phyloP scores from a whole-genome alignment of 2,797 vertebrate genomes.

The Astyanax mexicanus region DNA sequence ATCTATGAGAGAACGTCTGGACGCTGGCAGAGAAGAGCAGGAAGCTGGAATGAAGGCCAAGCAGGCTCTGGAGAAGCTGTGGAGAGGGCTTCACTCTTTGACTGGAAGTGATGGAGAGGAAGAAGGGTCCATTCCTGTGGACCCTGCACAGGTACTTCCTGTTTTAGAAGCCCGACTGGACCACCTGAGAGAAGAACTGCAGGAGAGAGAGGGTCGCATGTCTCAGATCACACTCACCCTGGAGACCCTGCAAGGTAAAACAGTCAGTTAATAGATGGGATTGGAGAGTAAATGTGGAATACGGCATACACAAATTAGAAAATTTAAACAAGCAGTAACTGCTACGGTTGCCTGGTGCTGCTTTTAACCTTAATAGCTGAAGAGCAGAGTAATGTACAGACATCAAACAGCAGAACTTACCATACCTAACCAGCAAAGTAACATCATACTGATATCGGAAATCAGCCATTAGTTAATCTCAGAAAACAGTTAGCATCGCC shows the following conservation, averaged over 20 bases:
- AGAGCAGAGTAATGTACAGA: too few species aligned
- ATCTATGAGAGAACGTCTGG: constrained; percentile 52
- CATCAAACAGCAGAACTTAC: too few species aligned
- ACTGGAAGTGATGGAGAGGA: constrained; percentile 53
- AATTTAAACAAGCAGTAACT: too few species aligned
- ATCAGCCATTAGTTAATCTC: too few species aligned
- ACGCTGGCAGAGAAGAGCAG: constrained; percentile 49
- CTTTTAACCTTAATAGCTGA: too few species aligned
- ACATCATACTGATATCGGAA: too few species aligned
- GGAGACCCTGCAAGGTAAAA: constrained; percentile 75
- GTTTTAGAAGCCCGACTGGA: constrained; percentile 68
- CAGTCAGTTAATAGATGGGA: not conserved
- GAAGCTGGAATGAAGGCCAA: constrained; percentile 57
- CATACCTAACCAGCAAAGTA: too few species aligned
- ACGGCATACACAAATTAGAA: too few species aligned
- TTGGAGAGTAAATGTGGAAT: too few species aligned
- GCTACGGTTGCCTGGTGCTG: too few species aligned
- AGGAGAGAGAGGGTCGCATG: constrained; percentile 61
- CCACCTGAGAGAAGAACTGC: constrained; percentile 63
- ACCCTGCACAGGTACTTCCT: constrained; percentile 62
- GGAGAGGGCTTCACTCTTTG: constrained; percentile 69
- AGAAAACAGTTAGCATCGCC: too few species aligned
- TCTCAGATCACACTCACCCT: constrained; percentile 62
- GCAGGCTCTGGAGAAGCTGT: constrained; percentile 67
- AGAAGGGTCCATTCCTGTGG: constrained; percentile 57